Percentiles rank a stretch among this genome's conserved stretches.
Conservation (phyloP, 2,888 invertebrate genomes). For the Rhingia rostrata region DNA sequence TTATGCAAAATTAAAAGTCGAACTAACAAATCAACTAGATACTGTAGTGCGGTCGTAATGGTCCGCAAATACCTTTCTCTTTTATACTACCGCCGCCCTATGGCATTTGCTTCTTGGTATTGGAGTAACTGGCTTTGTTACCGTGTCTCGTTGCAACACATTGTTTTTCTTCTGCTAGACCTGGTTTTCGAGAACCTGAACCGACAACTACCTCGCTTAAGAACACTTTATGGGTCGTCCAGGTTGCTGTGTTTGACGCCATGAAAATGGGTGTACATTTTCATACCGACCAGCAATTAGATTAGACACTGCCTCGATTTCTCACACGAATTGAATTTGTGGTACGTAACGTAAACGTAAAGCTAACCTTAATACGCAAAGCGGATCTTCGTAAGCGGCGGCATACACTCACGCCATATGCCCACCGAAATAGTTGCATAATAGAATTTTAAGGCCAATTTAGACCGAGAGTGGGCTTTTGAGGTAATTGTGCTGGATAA, state of each 20-base stretch:
- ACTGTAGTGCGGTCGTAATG: constrained; percentile 35
- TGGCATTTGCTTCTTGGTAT: constrained; percentile 64
- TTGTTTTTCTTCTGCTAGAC: constrained; percentile 24
- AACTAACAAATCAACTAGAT: constrained; percentile 53
- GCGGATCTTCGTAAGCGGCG: constrained; percentile 48
- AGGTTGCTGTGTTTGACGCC: constrained; percentile 25
- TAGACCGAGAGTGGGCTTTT: constrained; percentile 23
- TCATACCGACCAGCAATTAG: constrained; percentile 24
- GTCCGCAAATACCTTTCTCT: constrained; percentile 67
- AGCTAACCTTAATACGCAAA: constrained; percentile 48
- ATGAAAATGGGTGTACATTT: constrained; percentile 2
- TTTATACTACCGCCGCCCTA: constrained; percentile 64
- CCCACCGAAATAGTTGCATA: constrained; percentile 34
- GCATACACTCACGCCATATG: constrained; percentile 10
- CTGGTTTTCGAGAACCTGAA: constrained; percentile 42
- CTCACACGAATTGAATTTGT: constrained; percentile 25
- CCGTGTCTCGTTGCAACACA: constrained; percentile 42
- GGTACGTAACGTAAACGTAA: constrained; percentile 8
- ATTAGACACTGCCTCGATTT: constrained; percentile 24
- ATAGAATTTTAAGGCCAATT: constrained; percentile 55
- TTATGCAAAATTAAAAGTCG: constrained; percentile 68
- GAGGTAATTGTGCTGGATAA: constrained; percentile 30
- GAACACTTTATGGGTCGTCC: constrained; percentile 57
- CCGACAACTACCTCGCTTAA: constrained; percentile 25
- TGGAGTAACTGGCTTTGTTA: constrained; percentile 49